Evolutionary conservation across 2,797 vertebrate species (phyloP).

Genomic region (Tokudaia tokunoshimensis): DNA sequence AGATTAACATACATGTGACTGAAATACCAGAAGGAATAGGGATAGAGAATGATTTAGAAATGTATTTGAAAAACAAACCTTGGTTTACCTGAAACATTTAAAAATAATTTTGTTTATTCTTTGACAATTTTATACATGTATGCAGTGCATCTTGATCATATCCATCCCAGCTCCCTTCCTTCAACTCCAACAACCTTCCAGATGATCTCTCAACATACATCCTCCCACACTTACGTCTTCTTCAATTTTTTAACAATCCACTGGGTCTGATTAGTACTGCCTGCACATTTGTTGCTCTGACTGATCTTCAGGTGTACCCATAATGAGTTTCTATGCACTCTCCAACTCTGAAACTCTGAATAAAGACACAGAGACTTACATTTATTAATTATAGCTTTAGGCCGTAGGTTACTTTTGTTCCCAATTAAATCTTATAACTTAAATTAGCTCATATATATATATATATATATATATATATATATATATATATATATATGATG

Average conservation of each 20-base stretch:
- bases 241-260: background rate
- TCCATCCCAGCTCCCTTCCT: background rate
- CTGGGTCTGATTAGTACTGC: background rate
- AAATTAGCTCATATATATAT: too few species aligned
- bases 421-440: background rate
- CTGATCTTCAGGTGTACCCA: background rate
- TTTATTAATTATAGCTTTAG: background rate
- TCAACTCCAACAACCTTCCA: background rate
- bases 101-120: background rate
- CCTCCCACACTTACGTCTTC: background rate
- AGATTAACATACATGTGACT: background rate
- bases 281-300: background rate
- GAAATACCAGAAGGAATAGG: background rate
- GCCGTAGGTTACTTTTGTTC: background rate
- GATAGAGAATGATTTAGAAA: background rate
- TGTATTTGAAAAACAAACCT: background rate
- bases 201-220: background rate
- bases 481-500: too few species aligned
- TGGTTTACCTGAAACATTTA: background rate
- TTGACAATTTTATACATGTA: background rate
- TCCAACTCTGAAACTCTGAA: background rate
- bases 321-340: background rate
- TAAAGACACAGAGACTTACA: background rate
- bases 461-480: too few species aligned
- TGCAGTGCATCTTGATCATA: background rate